Evolutionary conservation across 2,888 invertebrate genomes (phyloP), one percentile per base, ranked within the genome.

Genomic region (Dione juno): DNA sequence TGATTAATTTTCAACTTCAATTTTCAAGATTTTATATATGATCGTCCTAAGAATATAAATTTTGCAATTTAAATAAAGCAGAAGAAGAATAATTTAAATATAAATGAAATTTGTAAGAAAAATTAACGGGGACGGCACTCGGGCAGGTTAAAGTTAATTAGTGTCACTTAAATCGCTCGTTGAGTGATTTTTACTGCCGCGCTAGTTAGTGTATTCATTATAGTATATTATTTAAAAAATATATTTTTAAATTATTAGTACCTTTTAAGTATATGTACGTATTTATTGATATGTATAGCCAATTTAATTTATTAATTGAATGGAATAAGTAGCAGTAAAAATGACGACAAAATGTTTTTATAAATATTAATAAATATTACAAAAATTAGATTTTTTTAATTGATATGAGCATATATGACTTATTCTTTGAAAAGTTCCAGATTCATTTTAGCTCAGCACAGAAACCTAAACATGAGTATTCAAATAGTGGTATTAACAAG

Each of bases 101-200:
- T 50, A 64, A 50, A 52, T 40, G 48, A 16, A n/a, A 54, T 63
- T 68, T 19, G 53, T 54, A 68, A 21, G 19, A 64, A 64, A 63
- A 63, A 68, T 63, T 54, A 19, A 68, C 45, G 19, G 9, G 50
- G 37, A 53, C 53, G 35, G 53, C 21, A 43, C 52, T 43, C 63
- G 11, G 21, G 37, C 53, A 68, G 52, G 63, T 68, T 61, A 37
- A 63, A 63, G 45, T 61, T 68, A 63, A 63, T 68, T 63, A 68
- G 54, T 54, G 63, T 54, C 63, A 19, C 68, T 50, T 52, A 14
- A 67, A 16, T 54, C 53, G 43, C 35, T 45, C 14, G 43, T 43
- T 45, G 63, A 54, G 53, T 28, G 28, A 66, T 21, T 53, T 65
- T 52, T 53, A 28, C 43, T 16, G 66, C 53, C 10, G 41, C 28